A percentile compares a stretch with the other conserved stretches of the same genome.
These are phyloP conservation scores for Cryptocephalus primarius DNA, from an alignment of 2,888 invertebrate species.

Conservation along the genomic window DNA sequence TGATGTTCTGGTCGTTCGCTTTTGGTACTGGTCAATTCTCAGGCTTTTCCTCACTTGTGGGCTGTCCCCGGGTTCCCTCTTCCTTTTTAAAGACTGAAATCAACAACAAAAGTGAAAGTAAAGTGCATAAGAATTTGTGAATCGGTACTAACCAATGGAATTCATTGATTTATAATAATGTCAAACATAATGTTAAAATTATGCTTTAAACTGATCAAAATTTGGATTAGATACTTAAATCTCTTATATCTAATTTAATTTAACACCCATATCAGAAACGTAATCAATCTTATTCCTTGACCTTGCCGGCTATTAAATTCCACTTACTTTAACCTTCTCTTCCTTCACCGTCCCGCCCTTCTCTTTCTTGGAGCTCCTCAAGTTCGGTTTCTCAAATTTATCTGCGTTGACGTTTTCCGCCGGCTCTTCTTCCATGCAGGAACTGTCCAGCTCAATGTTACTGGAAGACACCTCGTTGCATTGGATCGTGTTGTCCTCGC, in stretches of 20 bases:
- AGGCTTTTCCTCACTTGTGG: constrained; percentile 24
- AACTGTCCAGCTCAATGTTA: constrained; percentile 37
- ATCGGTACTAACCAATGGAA: too few relatives aligned
- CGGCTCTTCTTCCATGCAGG: constrained; percentile 6
- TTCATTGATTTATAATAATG: too few relatives aligned
- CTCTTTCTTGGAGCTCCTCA: constrained; percentile 11
- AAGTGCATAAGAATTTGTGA: too few relatives aligned
- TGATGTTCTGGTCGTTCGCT: constrained; percentile 12
- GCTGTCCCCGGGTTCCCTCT: constrained; percentile 11
- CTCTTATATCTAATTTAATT: too few relatives aligned
- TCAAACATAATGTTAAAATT: too few relatives aligned
- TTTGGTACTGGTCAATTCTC: constrained; percentile 21
- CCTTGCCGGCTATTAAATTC: too few relatives aligned
- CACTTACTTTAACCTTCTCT: constrained; percentile 7
- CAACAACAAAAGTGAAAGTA: not conserved
- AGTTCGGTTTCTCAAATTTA: constrained; percentile 7
- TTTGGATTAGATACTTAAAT: too few relatives aligned
- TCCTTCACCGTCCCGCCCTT: constrained; percentile 10
- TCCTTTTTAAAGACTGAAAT: constrained; percentile 6
- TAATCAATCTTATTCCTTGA: too few relatives aligned
- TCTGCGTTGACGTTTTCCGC: constrained; percentile 4
- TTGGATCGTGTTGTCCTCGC: constrained; percentile 44
- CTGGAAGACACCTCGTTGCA: constrained; percentile 59
- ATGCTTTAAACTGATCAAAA: too few relatives aligned
- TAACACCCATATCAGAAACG: too few relatives aligned